phyloP scores from a whole-genome alignment of 1,140 invertebrate genomes.

The Penaeus japonicus region DNA sequence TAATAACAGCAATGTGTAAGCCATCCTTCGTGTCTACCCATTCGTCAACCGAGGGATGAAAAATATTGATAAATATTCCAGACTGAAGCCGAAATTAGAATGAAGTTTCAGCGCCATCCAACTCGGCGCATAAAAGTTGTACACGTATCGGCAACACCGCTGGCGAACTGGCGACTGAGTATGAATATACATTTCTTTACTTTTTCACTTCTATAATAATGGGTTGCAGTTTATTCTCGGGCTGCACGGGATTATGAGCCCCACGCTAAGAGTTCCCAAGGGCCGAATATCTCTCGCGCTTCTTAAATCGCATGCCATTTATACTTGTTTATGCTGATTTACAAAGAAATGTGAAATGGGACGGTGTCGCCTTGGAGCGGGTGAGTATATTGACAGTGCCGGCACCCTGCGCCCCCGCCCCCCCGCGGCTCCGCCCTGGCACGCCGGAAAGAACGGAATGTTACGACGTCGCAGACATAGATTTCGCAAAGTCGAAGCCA shows the following conservation, averaged over 20 bases:
- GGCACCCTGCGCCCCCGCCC: background rate
- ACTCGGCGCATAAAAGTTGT: background rate
- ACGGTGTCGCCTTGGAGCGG: conserved; percentile 28
- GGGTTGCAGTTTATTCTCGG: conserved; percentile 31
- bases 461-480: too few species aligned
- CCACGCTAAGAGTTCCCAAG: background rate
- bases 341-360: conserved; percentile 53
- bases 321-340: conserved; percentile 56
- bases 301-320: conserved; percentile 44
- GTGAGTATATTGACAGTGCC: background rate
- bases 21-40: too few species aligned
- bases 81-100: background rate
- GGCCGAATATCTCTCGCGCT: conserved; percentile 10
- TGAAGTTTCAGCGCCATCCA: conserved; percentile 3
- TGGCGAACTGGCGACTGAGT: background rate
- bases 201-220: conserved; percentile 51
- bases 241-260: conserved; percentile 18
- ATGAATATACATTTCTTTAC: conserved; percentile 52
- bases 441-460: background rate
- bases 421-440: background rate
- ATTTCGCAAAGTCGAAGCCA: too few species aligned
- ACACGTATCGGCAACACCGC: conserved; percentile 21
- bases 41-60: too few species aligned
- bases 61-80: too few species aligned
- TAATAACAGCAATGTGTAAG: background rate